A percentile compares a stretch with the other conserved stretches of the same genome.
Evolutionary conservation across 2,113 vertebrate species (phyloP).

Genomic region (Reinhardtius hippoglossoides): DNA sequence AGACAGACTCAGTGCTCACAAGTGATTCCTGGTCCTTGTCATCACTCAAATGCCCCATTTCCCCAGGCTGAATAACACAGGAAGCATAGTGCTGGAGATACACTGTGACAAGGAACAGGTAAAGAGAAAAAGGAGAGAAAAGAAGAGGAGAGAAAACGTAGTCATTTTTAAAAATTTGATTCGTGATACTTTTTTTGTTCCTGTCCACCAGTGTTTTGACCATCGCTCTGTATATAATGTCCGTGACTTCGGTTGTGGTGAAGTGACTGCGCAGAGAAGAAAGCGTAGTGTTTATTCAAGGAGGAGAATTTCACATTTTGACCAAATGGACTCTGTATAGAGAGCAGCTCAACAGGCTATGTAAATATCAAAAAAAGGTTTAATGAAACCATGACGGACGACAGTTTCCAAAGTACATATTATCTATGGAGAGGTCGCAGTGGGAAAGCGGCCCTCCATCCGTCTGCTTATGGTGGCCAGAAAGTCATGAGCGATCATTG

Average conservation of each 20-base stretch:
- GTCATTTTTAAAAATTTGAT: neutral
- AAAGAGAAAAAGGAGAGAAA: neutral
- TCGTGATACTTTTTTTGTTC: slow-evolving; percentile 32
- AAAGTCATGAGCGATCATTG: slow-evolving; percentile 74
- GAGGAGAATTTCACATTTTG: slow-evolving; percentile 74
- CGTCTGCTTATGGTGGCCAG: slow-evolving; percentile 71
- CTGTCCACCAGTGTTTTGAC: slow-evolving; percentile 68
- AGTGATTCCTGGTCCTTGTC: slow-evolving; percentile 70
- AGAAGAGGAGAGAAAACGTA: slow-evolving; percentile 9
- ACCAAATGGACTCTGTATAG: slow-evolving; percentile 70
- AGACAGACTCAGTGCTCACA: slow-evolving; percentile 42
- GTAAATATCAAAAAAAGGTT: slow-evolving; percentile 77
- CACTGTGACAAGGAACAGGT: slow-evolving; percentile 50
- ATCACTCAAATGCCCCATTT: slow-evolving; percentile 78
- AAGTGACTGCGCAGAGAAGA: slow-evolving; percentile 82
- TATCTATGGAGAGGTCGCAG: slow-evolving; percentile 78
- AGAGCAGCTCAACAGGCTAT: slow-evolving; percentile 68
- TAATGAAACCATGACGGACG: slow-evolving; percentile 75
- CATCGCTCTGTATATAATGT: slow-evolving; percentile 61
- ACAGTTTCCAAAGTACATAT: slow-evolving; percentile 82
- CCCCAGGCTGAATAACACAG: slow-evolving; percentile 60
- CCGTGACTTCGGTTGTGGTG: slow-evolving; percentile 86
- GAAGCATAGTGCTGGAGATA: slow-evolving; percentile 50
- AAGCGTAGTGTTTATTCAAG: slow-evolving; percentile 83
- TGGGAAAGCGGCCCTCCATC: slow-evolving; percentile 69